phyloP scores from a whole-genome alignment of 2,888 invertebrate species.

The Thecocarcelia acutangulata region DNA sequence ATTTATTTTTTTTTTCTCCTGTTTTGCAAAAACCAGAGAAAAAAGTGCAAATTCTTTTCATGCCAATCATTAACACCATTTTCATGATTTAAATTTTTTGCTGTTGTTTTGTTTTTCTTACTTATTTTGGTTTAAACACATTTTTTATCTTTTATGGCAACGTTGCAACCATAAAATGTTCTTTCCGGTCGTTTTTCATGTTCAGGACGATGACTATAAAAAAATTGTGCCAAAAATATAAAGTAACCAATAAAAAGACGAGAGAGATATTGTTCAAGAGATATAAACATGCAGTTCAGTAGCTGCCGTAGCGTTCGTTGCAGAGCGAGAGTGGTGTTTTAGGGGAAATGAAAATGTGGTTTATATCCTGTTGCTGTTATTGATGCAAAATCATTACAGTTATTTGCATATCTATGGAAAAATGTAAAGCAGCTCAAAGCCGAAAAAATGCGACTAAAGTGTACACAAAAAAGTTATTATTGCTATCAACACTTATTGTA shows the following conservation, averaged over 20 bases:
- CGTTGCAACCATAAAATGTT: constrained; percentile 78
- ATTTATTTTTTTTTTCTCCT: background rate
- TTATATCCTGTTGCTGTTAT: constrained; percentile 69
- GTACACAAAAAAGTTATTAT: constrained; percentile 19
- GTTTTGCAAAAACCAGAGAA: constrained; percentile 40
- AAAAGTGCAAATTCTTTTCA: constrained; percentile 51
- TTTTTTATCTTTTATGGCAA: constrained; percentile 70
- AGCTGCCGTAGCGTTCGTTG: constrained; percentile 8
- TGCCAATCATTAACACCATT: constrained; percentile 70
- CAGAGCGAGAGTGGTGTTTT: background rate
- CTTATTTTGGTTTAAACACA: constrained; percentile 39
- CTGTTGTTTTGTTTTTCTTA: constrained; percentile 29
- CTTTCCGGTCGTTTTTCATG: constrained; percentile 81
- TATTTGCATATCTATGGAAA: constrained; percentile 65
- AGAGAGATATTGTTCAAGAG: constrained; percentile 58
- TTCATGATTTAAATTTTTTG: constrained; percentile 51
- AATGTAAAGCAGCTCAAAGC: constrained; percentile 16
- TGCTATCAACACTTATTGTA: constrained; percentile 45
- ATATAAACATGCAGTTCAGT: constrained; percentile 25
- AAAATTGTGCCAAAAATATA: constrained; percentile 48
- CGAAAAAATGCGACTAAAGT: background rate
- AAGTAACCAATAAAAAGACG: constrained; percentile 26
- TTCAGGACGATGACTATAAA: constrained; percentile 72
- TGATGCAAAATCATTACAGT: constrained; percentile 67
- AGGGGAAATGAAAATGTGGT: constrained; percentile 65